Evolutionary conservation across 2,888 invertebrate genomes (phyloP).

Genomic region (Augiades crinisus): DNA sequence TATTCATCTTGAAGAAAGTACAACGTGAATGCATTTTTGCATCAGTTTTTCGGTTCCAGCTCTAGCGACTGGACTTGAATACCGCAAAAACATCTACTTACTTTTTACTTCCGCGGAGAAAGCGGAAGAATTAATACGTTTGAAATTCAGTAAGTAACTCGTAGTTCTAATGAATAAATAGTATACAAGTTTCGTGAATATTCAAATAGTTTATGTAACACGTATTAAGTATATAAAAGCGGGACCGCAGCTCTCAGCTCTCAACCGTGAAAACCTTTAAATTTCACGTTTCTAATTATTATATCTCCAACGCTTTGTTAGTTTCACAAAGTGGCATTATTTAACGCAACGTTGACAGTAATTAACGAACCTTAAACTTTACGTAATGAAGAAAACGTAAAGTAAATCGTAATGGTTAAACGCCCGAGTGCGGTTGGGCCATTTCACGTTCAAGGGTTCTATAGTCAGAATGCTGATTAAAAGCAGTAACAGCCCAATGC

Average conservation of each 20-base stretch:
- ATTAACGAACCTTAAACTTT: slow-evolving; percentile 21
- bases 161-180: background rate
- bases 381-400: slow-evolving; percentile 12
- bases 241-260: too few species aligned
- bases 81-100: background rate
- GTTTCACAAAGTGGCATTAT: slow-evolving; percentile 10
- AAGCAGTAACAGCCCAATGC: too few species aligned
- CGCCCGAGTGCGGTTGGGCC: too few species aligned
- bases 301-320: slow-evolving; percentile 5
- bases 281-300: slow-evolving; percentile 11
- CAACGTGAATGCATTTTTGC: background rate
- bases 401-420: background rate
- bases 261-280: background rate
- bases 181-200: too few species aligned
- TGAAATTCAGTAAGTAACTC: background rate
- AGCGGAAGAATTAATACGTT: background rate
- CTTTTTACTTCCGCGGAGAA: slow-evolving; percentile 11
- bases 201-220: too few species aligned
- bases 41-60: background rate
- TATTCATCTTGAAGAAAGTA: background rate
- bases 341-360: slow-evolving; percentile 20
- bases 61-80: slow-evolving; percentile 1
- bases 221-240: too few species aligned
- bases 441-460: too few species aligned
- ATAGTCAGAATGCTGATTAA: too few species aligned